Evolutionary conservation across 1,140 invertebrate species (phyloP), one percentile per base, ranked within the genome.

Genomic region (Plectus sambesii): DNA sequence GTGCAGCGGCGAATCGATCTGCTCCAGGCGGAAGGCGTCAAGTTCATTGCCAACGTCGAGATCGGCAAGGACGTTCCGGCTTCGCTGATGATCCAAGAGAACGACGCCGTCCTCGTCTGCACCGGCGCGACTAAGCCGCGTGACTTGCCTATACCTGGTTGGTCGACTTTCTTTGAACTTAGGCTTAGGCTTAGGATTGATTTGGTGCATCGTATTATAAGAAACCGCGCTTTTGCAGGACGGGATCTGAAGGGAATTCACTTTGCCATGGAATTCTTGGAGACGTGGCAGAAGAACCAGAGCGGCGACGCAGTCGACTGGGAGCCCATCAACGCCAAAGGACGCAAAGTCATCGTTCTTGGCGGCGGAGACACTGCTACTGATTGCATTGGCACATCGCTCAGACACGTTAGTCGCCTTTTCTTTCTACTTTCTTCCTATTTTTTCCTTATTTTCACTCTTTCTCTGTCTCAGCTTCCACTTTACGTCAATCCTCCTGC

Each of bases 341-440:
- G 84, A 60, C 94, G 92, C 69, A 76, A 93, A 72, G 88, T 97
- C 2, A 80, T 97, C 50, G 80, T 97, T 44, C 89, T 97, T 61
- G 92, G 92, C 15, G 90, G 92, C 8, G 92, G 90, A 20, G 92
- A 97, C 70, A 97, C 92, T 15, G 90, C 90, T 0, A 89, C 85
- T 72, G 92, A 97, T 77, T 97, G 92, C 67, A 94, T 97, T 70
- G 90, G 84, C 33, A 96, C 90, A 1, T 88, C 88, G 2, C 76
- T 96, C 8, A 77, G 90, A 62, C 89, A 94, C 71, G 79, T 79
- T 58, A 65, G 64, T 51, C 3, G 19, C 12, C 12, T n/a, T n/a
- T n/a, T n/a, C n/a, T n/a, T n/a, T n/a, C n/a, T n/a, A n/a, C n/a
- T n/a, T n/a, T n/a, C n/a, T n/a, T n/a, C n/a, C n/a, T n/a, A n/a